Percentiles rank a stretch among this genome's conserved stretches.
phyloP scores from a whole-genome alignment of 2,888 invertebrate genomes.

The Drosophila villosipedis region DNA sequence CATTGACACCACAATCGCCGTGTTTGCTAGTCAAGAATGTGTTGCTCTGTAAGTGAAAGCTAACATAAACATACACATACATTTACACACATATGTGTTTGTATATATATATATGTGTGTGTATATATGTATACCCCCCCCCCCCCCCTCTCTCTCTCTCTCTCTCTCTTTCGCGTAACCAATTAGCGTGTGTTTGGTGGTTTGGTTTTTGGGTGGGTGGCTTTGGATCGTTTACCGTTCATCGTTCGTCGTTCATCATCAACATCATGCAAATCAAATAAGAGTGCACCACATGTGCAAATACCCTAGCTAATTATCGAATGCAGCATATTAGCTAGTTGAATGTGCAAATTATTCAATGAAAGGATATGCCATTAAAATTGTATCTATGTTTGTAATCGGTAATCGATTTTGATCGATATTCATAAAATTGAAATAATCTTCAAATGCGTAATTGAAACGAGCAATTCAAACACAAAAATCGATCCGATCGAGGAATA shows the following conservation, averaged over 20 bases:
- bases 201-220: constrained; percentile 30
- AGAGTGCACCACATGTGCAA: constrained; percentile 28
- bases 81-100: not conserved
- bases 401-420: not conserved
- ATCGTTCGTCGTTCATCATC: not conserved
- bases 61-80: constrained; percentile 22
- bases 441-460: not conserved
- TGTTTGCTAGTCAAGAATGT: constrained; percentile 81
- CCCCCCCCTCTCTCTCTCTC: too few species aligned
- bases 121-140: not conserved
- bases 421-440: not conserved
- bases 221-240: constrained; percentile 39
- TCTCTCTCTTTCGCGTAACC: not conserved
- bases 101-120: not conserved
- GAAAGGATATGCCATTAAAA: not conserved
- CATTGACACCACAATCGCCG: constrained; percentile 52
- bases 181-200: constrained; percentile 9
- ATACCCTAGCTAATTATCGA: constrained; percentile 15
- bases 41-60: constrained; percentile 79
- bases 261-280: constrained; percentile 46
- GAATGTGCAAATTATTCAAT: not conserved
- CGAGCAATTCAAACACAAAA: not conserved
- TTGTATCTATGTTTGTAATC: not conserved
- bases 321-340: not conserved
- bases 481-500: not conserved